Evolutionary conservation across 2,888 invertebrate genomes (phyloP), one percentile per base, ranked within the genome.

Genomic region (Euplagia quadripunctaria): DNA sequence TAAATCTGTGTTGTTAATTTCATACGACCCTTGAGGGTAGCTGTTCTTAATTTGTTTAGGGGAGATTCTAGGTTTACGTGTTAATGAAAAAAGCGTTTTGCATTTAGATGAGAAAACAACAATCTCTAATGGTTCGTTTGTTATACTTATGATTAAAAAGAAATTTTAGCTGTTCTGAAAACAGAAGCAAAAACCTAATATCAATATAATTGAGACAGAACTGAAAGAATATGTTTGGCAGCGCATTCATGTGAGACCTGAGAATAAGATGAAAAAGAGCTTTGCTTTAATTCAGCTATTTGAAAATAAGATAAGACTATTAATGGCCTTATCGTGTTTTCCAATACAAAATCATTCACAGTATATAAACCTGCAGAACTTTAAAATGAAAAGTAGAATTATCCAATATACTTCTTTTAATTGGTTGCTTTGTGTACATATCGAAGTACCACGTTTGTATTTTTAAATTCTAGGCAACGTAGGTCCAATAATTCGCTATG

Each of bases 1-100:
- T 80, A 86, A 91, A 91, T 91, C 88, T 88, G 82, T 85, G 83
- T 83, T 87, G 87, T 89, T 90, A 89, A 91, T 92, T 91, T 89
- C 85, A 86, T 86, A 87, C 82, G 83, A 87, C 89, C 90, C 91
- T 86, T 71, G 78, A 81, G 90, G 90, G 86, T 80, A 78, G 88
- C 82, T 88, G 87, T 87, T 87, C 86, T 85, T 89, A 92, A 91
- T 91, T 91, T 89, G 85, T 85, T 90, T 86, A 86, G 85, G 88
- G 87, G 86, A 83, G 86, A 78, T 87, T 88, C 87, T 85, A 89
- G 87, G 87, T 88, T 86, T 83, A 87, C 88, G 87, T 89, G 87
- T 82, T 89, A 89, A 91, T 90, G 89, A 89, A 89, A 66, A 90
- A 91, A 90, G 84, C 86, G 83, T 88, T 90, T 90, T 86, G 82